Evolutionary conservation across 2,888 invertebrate genomes (phyloP).

Genomic region (Drosophila vallismaia): DNA sequence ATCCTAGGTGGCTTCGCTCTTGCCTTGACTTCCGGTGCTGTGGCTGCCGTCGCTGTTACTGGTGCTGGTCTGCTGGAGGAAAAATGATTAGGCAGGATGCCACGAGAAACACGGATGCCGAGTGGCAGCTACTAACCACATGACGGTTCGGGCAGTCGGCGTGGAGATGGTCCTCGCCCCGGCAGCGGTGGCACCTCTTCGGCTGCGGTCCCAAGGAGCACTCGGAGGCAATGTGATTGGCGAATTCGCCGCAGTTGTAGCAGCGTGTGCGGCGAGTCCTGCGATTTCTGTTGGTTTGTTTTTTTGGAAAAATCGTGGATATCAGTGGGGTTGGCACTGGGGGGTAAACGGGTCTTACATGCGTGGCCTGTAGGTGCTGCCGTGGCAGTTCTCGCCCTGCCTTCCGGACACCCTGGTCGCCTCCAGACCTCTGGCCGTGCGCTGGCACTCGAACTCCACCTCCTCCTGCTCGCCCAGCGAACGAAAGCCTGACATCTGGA

Average conservation of each 20-base stretch:
- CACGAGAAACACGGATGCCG: background rate
- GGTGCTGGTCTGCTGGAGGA: conserved; percentile 51
- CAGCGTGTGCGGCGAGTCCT: conserved; percentile 95
- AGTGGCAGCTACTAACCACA: conserved; percentile 47
- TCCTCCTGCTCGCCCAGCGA: conserved; percentile 94
- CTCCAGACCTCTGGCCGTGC: conserved; percentile 93
- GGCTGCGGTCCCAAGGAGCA: conserved; percentile 95
- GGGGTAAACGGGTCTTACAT: conserved; percentile 53
- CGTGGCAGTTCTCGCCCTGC: conserved; percentile 90
- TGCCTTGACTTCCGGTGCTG: conserved; percentile 18
- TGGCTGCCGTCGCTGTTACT: conserved; percentile 34
- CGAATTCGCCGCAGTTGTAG: conserved; percentile 96
- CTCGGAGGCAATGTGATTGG: conserved; percentile 96
- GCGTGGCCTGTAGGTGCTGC: conserved; percentile 91
- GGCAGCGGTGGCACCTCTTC: conserved; percentile 95
- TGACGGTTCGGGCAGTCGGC: conserved; percentile 91
- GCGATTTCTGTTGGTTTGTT: conserved; percentile 77
- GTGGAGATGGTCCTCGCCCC: conserved; percentile 93
- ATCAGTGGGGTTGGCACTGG: background rate
- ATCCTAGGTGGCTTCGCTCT: conserved; percentile 36
- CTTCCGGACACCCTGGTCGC: conserved; percentile 93
- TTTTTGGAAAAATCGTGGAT: background rate
- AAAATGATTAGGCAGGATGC: background rate
- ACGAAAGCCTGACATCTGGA: conserved; percentile 94
- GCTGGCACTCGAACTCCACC: conserved; percentile 93